A percentile compares a stretch with the other conserved stretches of the same genome.
These are phyloP conservation scores for Philereme vetulata DNA, from an alignment of 2,888 invertebrate genomes.

Conservation along the genomic window DNA sequence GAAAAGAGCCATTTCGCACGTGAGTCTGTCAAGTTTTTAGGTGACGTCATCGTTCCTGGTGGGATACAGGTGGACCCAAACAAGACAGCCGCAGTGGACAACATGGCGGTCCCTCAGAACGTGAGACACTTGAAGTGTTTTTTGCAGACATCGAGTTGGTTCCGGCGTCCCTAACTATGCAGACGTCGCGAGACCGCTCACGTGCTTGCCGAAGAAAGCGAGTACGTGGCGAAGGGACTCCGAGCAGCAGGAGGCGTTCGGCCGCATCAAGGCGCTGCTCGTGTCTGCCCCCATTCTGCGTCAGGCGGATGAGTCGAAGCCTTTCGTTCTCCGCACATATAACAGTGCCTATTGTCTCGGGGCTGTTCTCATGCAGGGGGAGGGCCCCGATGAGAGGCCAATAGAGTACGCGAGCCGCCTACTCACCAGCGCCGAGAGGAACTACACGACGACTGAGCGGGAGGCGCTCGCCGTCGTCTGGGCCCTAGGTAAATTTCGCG, in stretches of 20 bases:
- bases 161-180: slow-evolving; percentile 28
- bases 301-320: slow-evolving; percentile 16
- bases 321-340: slow-evolving; percentile 19
- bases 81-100: too few species aligned
- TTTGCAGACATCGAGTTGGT: slow-evolving; percentile 28
- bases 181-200: slow-evolving; percentile 21
- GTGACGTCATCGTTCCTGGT: slow-evolving; percentile 45
- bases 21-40: too few species aligned
- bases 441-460: slow-evolving; percentile 5
- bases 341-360: slow-evolving; percentile 25
- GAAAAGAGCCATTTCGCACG: too few species aligned
- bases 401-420: slow-evolving; percentile 2
- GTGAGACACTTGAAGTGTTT: slow-evolving; percentile 18
- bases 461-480: not conserved
- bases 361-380: slow-evolving; percentile 30
- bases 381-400: slow-evolving; percentile 18
- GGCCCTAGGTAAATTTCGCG: slow-evolving; percentile 1
- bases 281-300: slow-evolving; percentile 11
- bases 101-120: slow-evolving; percentile 35
- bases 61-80: too few species aligned
- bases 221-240: slow-evolving; percentile 1
- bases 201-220: slow-evolving; percentile 19
- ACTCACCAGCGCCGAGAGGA: slow-evolving; percentile 1
- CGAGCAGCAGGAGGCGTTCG: not conserved
- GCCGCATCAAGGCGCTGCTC: not conserved